Base-by-base conservation (phyloP, 1,140 invertebrate species). In the Hycleus cichorii region DNA sequence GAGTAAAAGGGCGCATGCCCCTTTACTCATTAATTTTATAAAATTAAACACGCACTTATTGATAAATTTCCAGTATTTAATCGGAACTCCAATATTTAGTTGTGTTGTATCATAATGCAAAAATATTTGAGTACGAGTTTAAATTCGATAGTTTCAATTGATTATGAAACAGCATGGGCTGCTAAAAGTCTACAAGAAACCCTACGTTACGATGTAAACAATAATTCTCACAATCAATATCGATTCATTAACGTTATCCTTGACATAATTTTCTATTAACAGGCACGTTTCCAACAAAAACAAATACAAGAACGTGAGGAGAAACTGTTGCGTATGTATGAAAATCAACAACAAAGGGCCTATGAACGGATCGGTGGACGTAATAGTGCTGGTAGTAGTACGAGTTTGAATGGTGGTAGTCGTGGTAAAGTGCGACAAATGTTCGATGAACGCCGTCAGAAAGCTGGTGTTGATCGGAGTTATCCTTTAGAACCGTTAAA, bases 401-500 rank as follows among this genome's bases (percentile, higher is more conserved):
- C 51, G 9, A 42, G 9, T 11, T 42, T 42, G 40, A 63, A 63
- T 11, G 60, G 63, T n/a, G 66, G 64, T 55, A 67, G 32, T 11
- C 60, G 63, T n/a, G 66, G 64, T 55, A 67, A 85, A 80, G 84
- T 86, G 3, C 79, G 85, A n/a, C 85, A 87, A 75, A 87, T 89
- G 85, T 89, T 90, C 68, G 87, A 90, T 62, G 88, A 90, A 65
- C 78, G 87, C 10, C 78, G 88, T 27, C 81, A 81, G 47, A 78
- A 79, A 54, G 79, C 77, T 47, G 88, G 89, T 27, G 86, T 89
- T 62, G 88, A 91, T 75, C 85, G 86, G 57, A 88, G 87, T 69
- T 87, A 91, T 74, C 88, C 87, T 0, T 73, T 91, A 10, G 86
- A 90, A 65, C 89, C 89, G 0, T 73, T 88, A 39, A 75, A 76